Conservation (phyloP, 2,797 vertebrate genomes). For the Oreochromis mossambicus region DNA sequence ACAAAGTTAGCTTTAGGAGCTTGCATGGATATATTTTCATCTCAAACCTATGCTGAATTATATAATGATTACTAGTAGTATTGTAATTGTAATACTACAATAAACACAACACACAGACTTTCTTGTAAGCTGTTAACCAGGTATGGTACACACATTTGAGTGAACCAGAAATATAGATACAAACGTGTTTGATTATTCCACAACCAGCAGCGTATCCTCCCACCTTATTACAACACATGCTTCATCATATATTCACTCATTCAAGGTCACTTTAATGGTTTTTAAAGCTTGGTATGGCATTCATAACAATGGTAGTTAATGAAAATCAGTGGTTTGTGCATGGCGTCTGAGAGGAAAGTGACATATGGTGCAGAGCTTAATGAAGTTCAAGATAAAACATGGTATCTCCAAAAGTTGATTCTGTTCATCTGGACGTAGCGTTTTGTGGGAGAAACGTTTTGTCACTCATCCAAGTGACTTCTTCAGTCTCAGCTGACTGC, state of each 20-base stretch:
- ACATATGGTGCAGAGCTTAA: too few relatives aligned
- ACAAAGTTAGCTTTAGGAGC: not conserved
- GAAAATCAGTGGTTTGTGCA: not conserved
- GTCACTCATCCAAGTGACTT: too few relatives aligned
- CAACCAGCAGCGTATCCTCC: not conserved
- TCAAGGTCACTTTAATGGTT: not conserved
- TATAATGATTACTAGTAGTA: not conserved
- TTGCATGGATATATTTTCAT: not conserved
- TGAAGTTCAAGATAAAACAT: too few relatives aligned
- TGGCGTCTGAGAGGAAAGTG: too few relatives aligned
- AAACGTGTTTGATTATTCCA: not conserved
- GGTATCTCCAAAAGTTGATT: too few relatives aligned
- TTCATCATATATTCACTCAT: not conserved
- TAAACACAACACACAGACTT: not conserved
- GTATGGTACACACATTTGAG: not conserved
- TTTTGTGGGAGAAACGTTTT: too few relatives aligned
- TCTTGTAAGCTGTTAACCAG: not conserved
- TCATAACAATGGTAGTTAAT: not conserved
- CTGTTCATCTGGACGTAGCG: too few relatives aligned
- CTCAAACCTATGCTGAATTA: not conserved
- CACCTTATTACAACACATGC: not conserved
- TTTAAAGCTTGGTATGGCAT: not conserved
- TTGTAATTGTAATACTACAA: not conserved
- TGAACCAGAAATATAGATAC: not conserved
- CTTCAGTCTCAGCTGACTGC: too few relatives aligned